Evolutionary conservation across 1,140 invertebrate genomes (phyloP), one percentile per base, ranked within the genome.

Genomic region (Nasonia giraulti): DNA sequence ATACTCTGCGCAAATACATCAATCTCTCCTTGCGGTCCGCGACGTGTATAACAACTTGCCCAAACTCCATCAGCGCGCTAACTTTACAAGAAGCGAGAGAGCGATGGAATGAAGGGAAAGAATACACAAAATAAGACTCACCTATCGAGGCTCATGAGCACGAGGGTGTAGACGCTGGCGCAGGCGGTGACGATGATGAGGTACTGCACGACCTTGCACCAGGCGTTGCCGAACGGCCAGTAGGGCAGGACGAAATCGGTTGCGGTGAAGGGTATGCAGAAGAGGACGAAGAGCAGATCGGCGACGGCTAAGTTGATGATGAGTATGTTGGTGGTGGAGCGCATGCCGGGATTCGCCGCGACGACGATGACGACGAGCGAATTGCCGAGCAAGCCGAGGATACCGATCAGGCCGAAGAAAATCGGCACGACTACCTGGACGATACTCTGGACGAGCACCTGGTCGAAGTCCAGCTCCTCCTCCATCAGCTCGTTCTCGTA

Each of bases 211-310:
- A 97, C 95, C 93, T 97, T 97, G 93, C 98, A 99, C 97, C 97
- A 98, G 82, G 96, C 90, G 88, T 96, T 95, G 12, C 98, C 98
- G 90, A 99, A 99, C 0, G 97, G 97, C 98, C 98, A 99, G 90
- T 95, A 95, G 0, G 96, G 95, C 87, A 97, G 92, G 0, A 97
- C 96, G 92, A 98, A 98, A 89, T 98, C 97, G 20, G 96, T 96
- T 1, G 97, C 97, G 6, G 97, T 98, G 90, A 98, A 98, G 0
- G 98, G 98, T 44, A 99, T 98, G 93, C 98, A 99, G 92, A 99
- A 98, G 73, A 98, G 95, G 66, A 99, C 97, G 92, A 99, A 99
- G 8, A 98, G 95, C 11, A 99, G 93, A 92, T 99, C 98, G 8
- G 98, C 98, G 27, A 97, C 94, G 1, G 97, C 97, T 75, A 98